Evolutionary conservation across 2,888 invertebrate genomes (phyloP), one percentile per base, ranked within the genome.

Genomic region (Orthonevra nobilis): DNA sequence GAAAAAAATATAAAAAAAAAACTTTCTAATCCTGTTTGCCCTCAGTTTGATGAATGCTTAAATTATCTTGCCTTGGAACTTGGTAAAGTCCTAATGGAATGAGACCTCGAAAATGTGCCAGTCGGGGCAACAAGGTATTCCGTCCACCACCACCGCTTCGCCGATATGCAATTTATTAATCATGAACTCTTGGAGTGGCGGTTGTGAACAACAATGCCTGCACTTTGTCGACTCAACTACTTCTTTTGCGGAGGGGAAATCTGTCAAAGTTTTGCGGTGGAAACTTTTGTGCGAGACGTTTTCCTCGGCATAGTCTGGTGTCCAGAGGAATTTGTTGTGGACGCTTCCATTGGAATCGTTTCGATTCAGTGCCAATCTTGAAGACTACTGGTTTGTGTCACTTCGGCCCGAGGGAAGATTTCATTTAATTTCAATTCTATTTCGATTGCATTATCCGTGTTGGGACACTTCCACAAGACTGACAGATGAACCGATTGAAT

Each of bases 211-310:
- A 48, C 28, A 36, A 54, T 14, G 10, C n/a, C 14, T 28, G 10
- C 46, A 44, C 34, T 26, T 28, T 34, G 1, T 23, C 14, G 14
- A 9, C 20, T 26, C 20, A 4, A 4, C 20, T 34, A 10, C 34
- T 50, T n/a, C n/a, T n/a, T n/a, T n/a, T n/a, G 34, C 34, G 10
- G n/a, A 30, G 9, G 7, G 5, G 3, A 23, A 5, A 52, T 14
- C 15, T 36, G 26, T 36, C 61, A 63, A 50, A 50, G 63, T 63
- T 61, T 17, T 28, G 46, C 14, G 40, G 63, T 36, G 15, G 20
- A 58, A 58, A 58, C 30, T 58, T 58, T 58, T n/a, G n/a, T n/a
- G n/a, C n/a, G n/a, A n/a, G n/a, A n/a, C n/a, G n/a, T n/a, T n/a
- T n/a, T n/a, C n/a, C n/a, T n/a, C n/a, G n/a, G n/a, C n/a, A n/a